Percentiles rank a stretch among this genome's conserved stretches.
Conservation (phyloP, 2,888 invertebrate genomes). For the Apodemia duryi region DNA sequence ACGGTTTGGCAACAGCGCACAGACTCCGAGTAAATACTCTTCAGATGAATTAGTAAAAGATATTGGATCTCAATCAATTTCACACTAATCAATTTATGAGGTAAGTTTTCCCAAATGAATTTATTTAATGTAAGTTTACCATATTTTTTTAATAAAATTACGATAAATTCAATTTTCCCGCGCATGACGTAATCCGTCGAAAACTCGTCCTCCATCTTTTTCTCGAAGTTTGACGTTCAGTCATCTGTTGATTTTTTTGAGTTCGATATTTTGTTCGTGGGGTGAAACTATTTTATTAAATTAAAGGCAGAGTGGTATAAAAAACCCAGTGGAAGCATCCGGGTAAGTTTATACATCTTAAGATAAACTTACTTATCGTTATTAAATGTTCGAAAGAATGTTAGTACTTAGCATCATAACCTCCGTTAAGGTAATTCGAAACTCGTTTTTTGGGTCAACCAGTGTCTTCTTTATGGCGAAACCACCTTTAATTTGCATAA, state of each 20-base stretch:
- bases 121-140: constrained; percentile 20
- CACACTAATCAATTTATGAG: constrained; percentile 57
- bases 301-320: constrained; percentile 56
- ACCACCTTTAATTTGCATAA: constrained; percentile 18
- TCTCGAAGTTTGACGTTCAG: constrained; percentile 47
- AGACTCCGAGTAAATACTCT: constrained; percentile 56
- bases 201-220: constrained; percentile 56
- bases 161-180: constrained; percentile 64
- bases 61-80: constrained; percentile 45
- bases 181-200: constrained; percentile 63
- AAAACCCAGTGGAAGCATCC: constrained; percentile 71
- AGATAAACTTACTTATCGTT: constrained; percentile 23
- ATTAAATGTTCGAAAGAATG: constrained; percentile 30
- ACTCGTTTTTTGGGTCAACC: constrained; percentile 63
- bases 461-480: constrained; percentile 43
- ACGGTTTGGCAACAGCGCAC: constrained; percentile 73
- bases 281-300: constrained; percentile 52
- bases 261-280: constrained; percentile 49
- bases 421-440: constrained; percentile 30
- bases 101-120: constrained; percentile 44
- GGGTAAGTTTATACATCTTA: constrained; percentile 53
- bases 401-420: constrained; percentile 30
- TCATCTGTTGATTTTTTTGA: constrained; percentile 55
- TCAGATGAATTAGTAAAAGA: constrained; percentile 59
- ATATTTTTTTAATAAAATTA: constrained; percentile 31